Conservation (phyloP, 2,888 invertebrate species). For the Trachelus stipa region DNA sequence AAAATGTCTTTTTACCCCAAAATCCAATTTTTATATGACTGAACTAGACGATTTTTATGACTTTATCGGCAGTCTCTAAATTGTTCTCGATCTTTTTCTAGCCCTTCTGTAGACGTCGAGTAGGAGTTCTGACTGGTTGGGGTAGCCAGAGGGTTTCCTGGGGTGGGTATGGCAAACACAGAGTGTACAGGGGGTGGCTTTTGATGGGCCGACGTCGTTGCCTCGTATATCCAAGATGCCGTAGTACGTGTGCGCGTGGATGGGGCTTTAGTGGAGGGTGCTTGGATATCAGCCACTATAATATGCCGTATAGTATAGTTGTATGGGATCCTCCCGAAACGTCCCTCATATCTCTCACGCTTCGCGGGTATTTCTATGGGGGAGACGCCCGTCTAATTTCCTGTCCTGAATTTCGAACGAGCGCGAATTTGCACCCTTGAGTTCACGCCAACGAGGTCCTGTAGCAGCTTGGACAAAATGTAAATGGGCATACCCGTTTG, state of each 20-base stretch:
- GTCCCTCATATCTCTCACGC: conserved; percentile 62
- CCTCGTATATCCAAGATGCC: not conserved
- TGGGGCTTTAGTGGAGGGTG: conserved; percentile 27
- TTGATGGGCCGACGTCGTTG: not conserved
- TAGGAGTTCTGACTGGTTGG: not conserved
- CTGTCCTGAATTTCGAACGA: conserved; percentile 66
- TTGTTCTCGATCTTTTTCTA: not conserved
- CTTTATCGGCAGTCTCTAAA: not conserved
- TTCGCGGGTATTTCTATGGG: conserved; percentile 63
- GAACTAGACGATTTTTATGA: not conserved
- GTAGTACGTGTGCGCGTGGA: conserved; percentile 31
- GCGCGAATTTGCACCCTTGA: conserved; percentile 63
- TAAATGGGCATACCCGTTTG: conserved; percentile 26
- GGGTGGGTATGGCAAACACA: not conserved
- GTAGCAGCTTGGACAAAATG: conserved; percentile 31
- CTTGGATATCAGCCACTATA: conserved; percentile 7
- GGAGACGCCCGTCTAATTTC: conserved; percentile 64
- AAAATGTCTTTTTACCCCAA: not conserved
- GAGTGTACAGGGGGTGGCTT: not conserved
- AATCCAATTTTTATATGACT: not conserved
- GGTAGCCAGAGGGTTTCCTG: not conserved
- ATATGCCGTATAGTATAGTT: conserved; percentile 14
- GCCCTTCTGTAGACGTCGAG: not conserved
- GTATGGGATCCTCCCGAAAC: conserved; percentile 16
- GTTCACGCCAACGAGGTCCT: conserved; percentile 51